Evolutionary conservation across 2,888 invertebrate genomes (phyloP).

Genomic region (Glyphotaelius pellucidus): DNA sequence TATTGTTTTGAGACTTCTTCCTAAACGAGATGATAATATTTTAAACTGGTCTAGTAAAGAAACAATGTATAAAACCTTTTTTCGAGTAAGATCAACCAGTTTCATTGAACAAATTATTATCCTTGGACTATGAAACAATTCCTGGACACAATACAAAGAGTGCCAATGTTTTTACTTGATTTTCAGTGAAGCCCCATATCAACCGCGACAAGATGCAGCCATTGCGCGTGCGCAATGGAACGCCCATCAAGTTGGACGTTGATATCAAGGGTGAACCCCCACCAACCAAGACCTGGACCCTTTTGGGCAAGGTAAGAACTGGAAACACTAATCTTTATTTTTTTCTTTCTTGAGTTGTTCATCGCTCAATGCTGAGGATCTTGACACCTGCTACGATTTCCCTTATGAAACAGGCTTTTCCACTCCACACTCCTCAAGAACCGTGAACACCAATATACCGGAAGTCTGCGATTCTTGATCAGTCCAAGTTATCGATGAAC

Average conservation of each 20-base stretch:
- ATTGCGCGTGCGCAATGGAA: conserved; percentile 92
- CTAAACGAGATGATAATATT: too few relatives aligned
- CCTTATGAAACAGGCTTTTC: too few relatives aligned
- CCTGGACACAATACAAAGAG: not conserved
- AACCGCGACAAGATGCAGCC: conserved; percentile 95
- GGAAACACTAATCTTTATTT: not conserved
- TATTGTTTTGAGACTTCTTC: too few relatives aligned
- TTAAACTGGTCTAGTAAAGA: too few relatives aligned
- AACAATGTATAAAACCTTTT: too few relatives aligned
- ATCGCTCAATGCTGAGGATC: too few relatives aligned
- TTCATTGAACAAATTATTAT: not conserved
- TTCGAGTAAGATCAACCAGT: too few relatives aligned
- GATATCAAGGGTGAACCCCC: conserved; percentile 98
- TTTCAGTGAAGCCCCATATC: conserved; percentile 94
- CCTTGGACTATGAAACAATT: not conserved
- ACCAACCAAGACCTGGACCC: conserved; percentile 91
- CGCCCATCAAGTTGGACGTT: conserved; percentile 93
- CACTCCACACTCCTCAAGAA: too few relatives aligned
- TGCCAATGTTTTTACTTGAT: not conserved
- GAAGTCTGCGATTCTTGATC: too few relatives aligned
- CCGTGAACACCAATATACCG: too few relatives aligned
- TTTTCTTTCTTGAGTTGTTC: not conserved
- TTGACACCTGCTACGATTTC: too few relatives aligned
- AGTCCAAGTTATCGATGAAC: too few relatives aligned
- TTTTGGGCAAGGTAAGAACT: conserved; percentile 77